phyloP scores from a whole-genome alignment of 2,888 invertebrate genomes.

The Craniophora ligustri region DNA sequence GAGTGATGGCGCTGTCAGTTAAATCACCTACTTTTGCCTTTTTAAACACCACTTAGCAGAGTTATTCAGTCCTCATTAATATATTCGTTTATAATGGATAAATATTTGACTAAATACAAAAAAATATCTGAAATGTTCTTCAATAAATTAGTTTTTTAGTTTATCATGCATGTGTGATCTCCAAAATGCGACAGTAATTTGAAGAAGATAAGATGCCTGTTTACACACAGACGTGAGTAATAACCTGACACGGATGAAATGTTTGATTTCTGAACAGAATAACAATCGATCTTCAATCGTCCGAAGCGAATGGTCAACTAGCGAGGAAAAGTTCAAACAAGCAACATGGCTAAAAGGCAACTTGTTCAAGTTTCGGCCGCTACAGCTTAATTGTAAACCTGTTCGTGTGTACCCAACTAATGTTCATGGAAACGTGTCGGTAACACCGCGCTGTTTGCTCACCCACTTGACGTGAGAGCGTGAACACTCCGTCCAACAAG shows the following conservation, averaged over 20 bases:
- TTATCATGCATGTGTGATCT: conserved; percentile 3
- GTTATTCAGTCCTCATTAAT: too few species aligned
- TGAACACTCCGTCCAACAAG: conserved; percentile 21
- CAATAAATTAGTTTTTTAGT: too few species aligned
- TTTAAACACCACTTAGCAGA: background rate
- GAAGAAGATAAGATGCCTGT: conserved; percentile 1
- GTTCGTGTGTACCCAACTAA: conserved; percentile 58
- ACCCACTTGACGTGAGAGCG: conserved; percentile 53
- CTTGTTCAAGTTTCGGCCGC: conserved; percentile 43
- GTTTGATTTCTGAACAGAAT: conserved; percentile 12
- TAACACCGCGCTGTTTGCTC: conserved; percentile 58
- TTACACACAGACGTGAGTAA: too few species aligned
- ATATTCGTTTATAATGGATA: too few species aligned
- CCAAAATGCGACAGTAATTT: conserved; percentile 11
- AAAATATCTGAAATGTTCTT: too few species aligned
- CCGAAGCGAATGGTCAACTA: conserved; percentile 12
- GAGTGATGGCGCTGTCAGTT: background rate
- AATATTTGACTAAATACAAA: too few species aligned
- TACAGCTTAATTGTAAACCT: conserved; percentile 62
- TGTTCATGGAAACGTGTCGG: conserved; percentile 65
- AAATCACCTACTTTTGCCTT: background rate
- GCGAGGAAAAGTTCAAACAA: conserved; percentile 31
- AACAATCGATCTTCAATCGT: conserved; percentile 14
- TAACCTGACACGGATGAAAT: conserved; percentile 2
- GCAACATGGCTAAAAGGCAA: conserved; percentile 42